These are phyloP conservation scores for Neolamprologus toae DNA, from an alignment of 2,113 vertebrate genomes.

Conservation along the genomic window DNA sequence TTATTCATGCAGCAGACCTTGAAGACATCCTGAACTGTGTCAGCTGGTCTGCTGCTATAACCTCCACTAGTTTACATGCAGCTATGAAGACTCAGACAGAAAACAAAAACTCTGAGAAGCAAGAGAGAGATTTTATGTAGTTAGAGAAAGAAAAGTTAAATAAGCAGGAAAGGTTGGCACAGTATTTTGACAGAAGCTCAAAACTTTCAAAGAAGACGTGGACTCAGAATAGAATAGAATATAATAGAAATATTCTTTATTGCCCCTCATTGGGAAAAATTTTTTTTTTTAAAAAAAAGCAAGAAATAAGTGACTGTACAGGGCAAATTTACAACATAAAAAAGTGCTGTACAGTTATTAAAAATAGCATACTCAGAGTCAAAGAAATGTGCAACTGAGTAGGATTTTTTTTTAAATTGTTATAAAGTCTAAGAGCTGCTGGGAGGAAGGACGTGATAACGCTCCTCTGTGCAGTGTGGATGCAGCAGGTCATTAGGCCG, in stretches of 20 bases:
- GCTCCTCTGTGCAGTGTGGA: neutral
- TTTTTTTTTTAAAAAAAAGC: accelerated
- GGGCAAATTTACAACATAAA: neutral
- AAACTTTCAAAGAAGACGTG: neutral
- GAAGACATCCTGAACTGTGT: neutral
- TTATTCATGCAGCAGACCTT: slow-evolving; percentile 10
- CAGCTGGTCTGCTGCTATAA: neutral
- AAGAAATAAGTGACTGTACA: neutral
- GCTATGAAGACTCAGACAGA: neutral
- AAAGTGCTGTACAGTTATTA: neutral
- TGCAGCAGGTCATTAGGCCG: neutral
- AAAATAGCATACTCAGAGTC: neutral
- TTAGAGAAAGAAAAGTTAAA: neutral
- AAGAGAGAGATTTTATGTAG: neutral
- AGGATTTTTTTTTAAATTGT: accelerated
- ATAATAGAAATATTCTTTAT: neutral
- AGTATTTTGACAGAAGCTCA: neutral
- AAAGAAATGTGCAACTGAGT: neutral
- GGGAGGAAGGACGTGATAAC: neutral
- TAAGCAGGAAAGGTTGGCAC: neutral
- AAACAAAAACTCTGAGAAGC: neutral
- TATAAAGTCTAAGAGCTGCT: neutral
- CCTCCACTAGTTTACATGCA: neutral
- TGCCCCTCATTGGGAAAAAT: neutral
- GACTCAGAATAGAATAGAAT: neutral